phyloP scores from a whole-genome alignment of 2,888 invertebrate species.

The Standfussiana lucernea region DNA sequence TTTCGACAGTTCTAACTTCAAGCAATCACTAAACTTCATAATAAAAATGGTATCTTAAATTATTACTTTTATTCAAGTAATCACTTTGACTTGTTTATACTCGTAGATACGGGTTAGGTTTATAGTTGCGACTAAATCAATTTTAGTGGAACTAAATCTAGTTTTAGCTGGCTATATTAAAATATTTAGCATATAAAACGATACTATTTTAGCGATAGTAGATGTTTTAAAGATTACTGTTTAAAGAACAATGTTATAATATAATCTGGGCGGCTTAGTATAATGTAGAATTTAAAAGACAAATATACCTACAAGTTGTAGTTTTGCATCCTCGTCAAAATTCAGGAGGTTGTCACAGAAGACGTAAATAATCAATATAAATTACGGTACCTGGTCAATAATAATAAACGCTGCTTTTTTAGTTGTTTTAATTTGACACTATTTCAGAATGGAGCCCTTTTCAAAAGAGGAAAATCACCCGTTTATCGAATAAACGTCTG shows the following conservation, averaged over 20 bases:
- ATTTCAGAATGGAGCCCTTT: no score
- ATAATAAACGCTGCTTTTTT: no score
- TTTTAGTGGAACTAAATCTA: slow-evolving; percentile 80
- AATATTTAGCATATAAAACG: slow-evolving; percentile 19
- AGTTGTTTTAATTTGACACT: no score
- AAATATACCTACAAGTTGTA: no score
- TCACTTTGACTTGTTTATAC: background rate
- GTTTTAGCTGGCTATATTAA: slow-evolving; percentile 21
- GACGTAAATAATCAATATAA: no score
- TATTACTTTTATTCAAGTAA: background rate
- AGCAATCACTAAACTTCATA: background rate
- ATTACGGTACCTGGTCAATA: no score
- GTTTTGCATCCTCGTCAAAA: no score
- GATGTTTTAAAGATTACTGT: slow-evolving; percentile 19
- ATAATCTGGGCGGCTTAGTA: slow-evolving; percentile 11
- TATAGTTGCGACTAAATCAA: background rate
- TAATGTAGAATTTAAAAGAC: background rate
- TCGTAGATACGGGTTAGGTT: no score
- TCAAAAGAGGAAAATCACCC: no score
- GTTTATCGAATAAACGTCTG: no score
- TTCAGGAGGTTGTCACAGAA: no score
- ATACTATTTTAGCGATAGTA: slow-evolving; percentile 43
- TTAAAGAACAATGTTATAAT: slow-evolving; percentile 27
- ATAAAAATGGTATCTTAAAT: background rate
- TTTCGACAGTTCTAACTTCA: background rate